Evolutionary conservation across 30 jellyfish, hydroid and myxozoan species (phyloP), one percentile per base, ranked within the genome.

Genomic region (Phacellophora camtschatica): DNA sequence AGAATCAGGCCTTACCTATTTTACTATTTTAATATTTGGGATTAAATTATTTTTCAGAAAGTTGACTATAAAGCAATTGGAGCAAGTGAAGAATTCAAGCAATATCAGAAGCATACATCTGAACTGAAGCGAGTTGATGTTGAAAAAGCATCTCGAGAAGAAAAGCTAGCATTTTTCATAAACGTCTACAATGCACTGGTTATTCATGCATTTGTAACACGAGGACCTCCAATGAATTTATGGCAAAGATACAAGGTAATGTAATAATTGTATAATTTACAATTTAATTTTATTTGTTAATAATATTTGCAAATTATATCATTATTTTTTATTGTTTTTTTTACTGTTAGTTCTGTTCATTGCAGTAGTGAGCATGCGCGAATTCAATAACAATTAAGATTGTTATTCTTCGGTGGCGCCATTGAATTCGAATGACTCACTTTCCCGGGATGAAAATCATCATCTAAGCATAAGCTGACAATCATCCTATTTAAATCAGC

Each of bases 161-260:
- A 89, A 66, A 89, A 89, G 65, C 48, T 82, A 0, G 97, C 97
- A 15, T 89, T 89, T 62, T 89, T 89, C 70, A 62, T 89, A 75
- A 89, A 89, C 36, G 86, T 89, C 25, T 89, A 89, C 76, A 89
- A 89, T 61, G 95, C 97, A 1, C 78, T 81, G 48, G 97, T 89
- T 20, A 89, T 89, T 29, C 97, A 89, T 59, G 97, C 97, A 11
- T 89, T 89, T 64, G 95, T 89, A 8, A 61, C 73, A 1, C 87
- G 89, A 13, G 97, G 97, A 13, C 97, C 97, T 34, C 97, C 97
- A 2, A 83, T 74, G 11, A 89, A 89, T 45, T 88, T 89, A 1
- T 89, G 97, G 97, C 97, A 89, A 66, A 36, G 97, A 30, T 89
- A 89, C 71, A 81, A 82, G 95, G 97, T 89, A 86, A 20, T 64